phyloP scores from a whole-genome alignment of 2,888 invertebrate species.

The Tridacna gigas region DNA sequence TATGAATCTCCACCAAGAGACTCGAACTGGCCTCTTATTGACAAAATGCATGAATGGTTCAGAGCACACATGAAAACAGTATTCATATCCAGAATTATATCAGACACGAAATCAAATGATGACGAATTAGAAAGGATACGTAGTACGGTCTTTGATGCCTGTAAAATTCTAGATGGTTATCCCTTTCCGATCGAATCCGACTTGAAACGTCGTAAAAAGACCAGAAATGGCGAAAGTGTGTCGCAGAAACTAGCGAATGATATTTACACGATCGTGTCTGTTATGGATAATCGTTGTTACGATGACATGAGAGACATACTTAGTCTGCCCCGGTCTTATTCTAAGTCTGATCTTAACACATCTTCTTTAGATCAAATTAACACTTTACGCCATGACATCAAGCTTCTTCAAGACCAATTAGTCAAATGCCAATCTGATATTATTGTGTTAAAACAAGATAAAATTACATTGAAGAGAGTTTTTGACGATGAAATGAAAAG shows the following conservation, averaged over 20 bases:
- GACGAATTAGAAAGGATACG: not conserved
- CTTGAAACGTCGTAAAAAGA: slow-evolving; percentile 14
- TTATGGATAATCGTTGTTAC: not conserved
- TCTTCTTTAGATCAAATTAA: not conserved
- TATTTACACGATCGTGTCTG: no score
- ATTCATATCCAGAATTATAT: slow-evolving; percentile 1
- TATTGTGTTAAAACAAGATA: no score
- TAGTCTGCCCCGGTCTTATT: not conserved
- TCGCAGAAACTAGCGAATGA: slow-evolving; percentile 11
- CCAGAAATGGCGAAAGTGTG: slow-evolving; percentile 2
- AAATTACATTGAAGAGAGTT: no score
- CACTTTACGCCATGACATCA: no score
- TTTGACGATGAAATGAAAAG: no score
- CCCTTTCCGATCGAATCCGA: slow-evolving; percentile 2
- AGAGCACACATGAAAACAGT: not conserved
- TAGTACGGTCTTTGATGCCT: not conserved
- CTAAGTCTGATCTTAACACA: not conserved
- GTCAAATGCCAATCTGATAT: no score
- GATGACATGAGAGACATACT: not conserved
- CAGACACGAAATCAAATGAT: no score
- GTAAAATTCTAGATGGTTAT: not conserved
- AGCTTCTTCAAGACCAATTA: no score
- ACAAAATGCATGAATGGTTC: not conserved
- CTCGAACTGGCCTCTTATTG: no score
- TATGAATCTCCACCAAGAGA: no score